Percentiles rank a stretch among this genome's conserved stretches.
Conservation (phyloP, 2,113 vertebrate species). For the Oreochromis aureus region DNA sequence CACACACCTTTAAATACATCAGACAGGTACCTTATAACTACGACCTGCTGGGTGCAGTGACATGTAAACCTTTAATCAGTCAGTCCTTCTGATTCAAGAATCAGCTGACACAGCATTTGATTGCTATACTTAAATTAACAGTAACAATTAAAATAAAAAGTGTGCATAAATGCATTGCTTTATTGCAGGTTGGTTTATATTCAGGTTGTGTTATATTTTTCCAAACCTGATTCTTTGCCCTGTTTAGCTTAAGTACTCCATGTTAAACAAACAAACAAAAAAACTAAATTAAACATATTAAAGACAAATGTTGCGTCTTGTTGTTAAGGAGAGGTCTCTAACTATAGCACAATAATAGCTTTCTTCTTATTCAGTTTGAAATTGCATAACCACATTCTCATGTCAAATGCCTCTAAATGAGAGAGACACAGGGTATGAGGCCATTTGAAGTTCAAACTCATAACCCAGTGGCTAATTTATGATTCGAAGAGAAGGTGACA, state of each 20-base stretch:
- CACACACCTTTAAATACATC: background rate
- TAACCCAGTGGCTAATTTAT: background rate
- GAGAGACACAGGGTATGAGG: background rate
- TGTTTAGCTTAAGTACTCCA: background rate
- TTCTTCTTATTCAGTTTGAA: background rate
- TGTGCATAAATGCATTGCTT: accelerated
- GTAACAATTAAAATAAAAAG: background rate
- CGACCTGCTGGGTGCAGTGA: background rate
- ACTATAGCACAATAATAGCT: background rate
- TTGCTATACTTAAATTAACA: background rate
- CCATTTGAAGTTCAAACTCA: constrained; percentile 1
- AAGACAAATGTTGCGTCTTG: background rate
- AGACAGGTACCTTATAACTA: background rate
- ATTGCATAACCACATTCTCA: background rate
- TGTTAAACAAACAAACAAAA: background rate
- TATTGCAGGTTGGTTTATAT: background rate
- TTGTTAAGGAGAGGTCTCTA: background rate
- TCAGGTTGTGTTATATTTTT: background rate
- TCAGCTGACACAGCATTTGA: background rate
- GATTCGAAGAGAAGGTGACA: background rate
- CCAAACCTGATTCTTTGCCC: background rate
- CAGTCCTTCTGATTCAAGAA: background rate
- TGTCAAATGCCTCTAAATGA: background rate
- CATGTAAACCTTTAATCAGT: background rate
- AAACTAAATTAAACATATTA: background rate